These are phyloP conservation scores for Morpho deidamia DNA, from an alignment of 2,888 invertebrate genomes.

Conservation along the genomic window DNA sequence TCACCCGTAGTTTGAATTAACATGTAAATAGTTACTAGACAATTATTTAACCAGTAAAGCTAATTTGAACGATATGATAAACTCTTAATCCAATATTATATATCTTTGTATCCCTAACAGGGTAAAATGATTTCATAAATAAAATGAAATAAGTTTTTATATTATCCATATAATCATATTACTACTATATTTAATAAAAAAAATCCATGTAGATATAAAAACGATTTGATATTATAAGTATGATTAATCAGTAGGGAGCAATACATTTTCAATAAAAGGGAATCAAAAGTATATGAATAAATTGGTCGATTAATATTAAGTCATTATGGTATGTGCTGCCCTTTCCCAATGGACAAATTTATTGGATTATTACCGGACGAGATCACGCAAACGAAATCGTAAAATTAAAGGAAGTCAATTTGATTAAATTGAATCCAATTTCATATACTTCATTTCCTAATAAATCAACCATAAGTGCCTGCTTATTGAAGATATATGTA, in stretches of 20 bases:
- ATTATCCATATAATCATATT: not conserved
- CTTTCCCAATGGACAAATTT: conserved; percentile 67
- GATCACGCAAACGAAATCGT: conserved; percentile 76
- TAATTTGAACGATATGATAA: not conserved
- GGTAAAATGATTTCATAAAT: no score
- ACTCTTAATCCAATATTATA: not conserved
- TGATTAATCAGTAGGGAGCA: conserved; percentile 7
- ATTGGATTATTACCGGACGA: conserved; percentile 72
- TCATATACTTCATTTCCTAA: conserved; percentile 44
- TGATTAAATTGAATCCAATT: conserved; percentile 66
- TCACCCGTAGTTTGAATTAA: no score
- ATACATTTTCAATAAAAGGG: conserved; percentile 23
- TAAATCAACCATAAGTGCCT: conserved; percentile 3
- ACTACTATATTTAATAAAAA: no score
- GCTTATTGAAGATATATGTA: no score
- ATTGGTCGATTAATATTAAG: conserved; percentile 57
- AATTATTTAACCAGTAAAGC: conserved; percentile 6
- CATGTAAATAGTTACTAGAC: conserved; percentile 4
- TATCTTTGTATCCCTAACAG: not conserved
- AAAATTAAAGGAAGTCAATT: conserved; percentile 73
- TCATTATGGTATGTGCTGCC: conserved; percentile 47
- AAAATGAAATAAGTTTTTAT: no score
- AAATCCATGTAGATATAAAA: no score
- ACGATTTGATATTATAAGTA: not conserved
- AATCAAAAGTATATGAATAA: conserved; percentile 26